Evolutionary conservation across 2,113 vertebrate species (phyloP), one percentile per base, ranked within the genome.

Genomic region (Dermatemys mawii): DNA sequence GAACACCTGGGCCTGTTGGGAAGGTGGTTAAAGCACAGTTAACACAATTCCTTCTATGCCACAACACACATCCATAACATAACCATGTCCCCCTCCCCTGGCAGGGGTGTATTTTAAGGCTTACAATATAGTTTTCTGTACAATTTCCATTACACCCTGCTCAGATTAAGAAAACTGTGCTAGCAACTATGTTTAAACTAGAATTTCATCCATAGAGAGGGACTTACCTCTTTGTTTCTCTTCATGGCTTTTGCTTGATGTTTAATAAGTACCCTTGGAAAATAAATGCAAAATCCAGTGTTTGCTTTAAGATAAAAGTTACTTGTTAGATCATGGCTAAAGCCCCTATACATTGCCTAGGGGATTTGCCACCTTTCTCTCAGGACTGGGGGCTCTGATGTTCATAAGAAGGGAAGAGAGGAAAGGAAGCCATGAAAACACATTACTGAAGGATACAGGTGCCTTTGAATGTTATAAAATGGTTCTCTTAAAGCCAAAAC

Each of bases 401-500:
- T 32, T 91, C 90, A 91, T 89, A 87, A 90, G n/a, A 10, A 38
- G 11, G 17, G 41, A 2, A 88, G 38, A 89, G 86, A 26, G 13
- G 21, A 57, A 89, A 57, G 83, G 79, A 78, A 10, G 44, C 63
- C 83, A 89, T 76, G 88, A 80, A 85, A 90, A 21, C 49, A 4
- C 63, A 86, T 85, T 54, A 73, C 57, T 84, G 95, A 82, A 88
- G 91, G 49, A 60, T 85, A 41, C 2, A 5, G 38, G 26, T 84
- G 84, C 83, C 79, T 90, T 96, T 93, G 75, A 89, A 86, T 84
- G 84, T 89, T 84, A 87, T 88, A 78, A 22, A 81, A 1, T 87
- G 55, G 38, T 92, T 86, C 63, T 89, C n/a, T 81, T 86, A 84
- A 95, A 94, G 87, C 14, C 84, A 92, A 76, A 78, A 89, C 80